These are phyloP conservation scores for Cephus spinipes DNA, from an alignment of 2,888 invertebrate species.

Conservation along the genomic window DNA sequence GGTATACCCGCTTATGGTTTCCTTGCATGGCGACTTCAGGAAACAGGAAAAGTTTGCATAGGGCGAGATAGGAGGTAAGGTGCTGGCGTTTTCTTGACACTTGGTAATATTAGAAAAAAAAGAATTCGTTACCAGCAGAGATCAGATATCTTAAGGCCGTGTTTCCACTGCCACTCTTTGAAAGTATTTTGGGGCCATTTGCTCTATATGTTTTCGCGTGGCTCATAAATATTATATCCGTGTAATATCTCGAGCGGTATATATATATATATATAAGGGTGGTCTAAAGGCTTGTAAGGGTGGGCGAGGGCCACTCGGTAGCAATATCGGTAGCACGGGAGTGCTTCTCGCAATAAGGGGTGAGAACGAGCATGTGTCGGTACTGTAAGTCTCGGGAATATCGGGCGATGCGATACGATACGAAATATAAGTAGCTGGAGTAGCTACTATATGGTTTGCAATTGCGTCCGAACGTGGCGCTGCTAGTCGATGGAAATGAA, in stretches of 20 bases:
- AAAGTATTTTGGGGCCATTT: no score
- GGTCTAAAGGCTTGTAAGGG: background rate
- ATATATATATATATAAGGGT: background rate
- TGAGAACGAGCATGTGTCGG: slow-evolving; percentile 50
- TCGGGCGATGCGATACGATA: slow-evolving; percentile 27
- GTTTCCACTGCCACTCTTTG: no score
- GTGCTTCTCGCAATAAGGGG: slow-evolving; percentile 51
- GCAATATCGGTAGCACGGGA: slow-evolving; percentile 40
- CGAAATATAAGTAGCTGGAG: slow-evolving; percentile 17
- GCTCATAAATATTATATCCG: slow-evolving; percentile 42
- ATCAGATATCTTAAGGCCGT: no score
- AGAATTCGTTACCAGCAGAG: no score
- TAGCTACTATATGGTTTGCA: slow-evolving; percentile 1
- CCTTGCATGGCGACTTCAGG: no score
- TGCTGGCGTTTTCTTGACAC: no score
- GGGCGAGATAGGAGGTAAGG: no score
- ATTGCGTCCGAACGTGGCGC: slow-evolving; percentile 25
- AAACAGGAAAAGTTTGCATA: no score
- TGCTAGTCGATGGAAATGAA: slow-evolving; percentile 27
- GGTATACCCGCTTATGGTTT: no score
- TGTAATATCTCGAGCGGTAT: slow-evolving; percentile 26
- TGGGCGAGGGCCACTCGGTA: slow-evolving; percentile 14
- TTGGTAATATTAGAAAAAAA: no score
- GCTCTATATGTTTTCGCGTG: slow-evolving; percentile 2
- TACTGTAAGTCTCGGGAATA: slow-evolving; percentile 35